Evolutionary conservation across 2,797 vertebrate species (phyloP).

Genomic region (Alca torda): DNA sequence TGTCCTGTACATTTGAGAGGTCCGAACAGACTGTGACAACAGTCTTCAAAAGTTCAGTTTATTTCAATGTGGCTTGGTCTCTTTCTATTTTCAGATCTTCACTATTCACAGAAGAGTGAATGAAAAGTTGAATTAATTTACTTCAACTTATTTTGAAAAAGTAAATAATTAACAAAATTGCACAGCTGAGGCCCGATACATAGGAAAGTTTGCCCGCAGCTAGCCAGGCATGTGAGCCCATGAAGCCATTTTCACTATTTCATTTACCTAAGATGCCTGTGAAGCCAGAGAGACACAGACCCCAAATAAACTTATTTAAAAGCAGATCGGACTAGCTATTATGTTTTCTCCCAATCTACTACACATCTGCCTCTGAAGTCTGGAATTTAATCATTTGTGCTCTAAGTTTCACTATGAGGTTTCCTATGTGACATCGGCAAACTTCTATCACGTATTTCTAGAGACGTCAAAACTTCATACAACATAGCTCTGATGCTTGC

Average conservation of each 20-base stretch:
- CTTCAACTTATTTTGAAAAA: not conserved
- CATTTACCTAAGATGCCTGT: not conserved
- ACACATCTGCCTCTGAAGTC: not conserved
- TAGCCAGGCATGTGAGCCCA: not conserved
- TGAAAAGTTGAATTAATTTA: not conserved
- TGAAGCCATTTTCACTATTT: not conserved
- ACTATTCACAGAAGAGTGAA: not conserved
- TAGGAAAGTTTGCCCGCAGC: not conserved
- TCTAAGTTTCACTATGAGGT: not conserved
- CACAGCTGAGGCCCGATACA: not conserved
- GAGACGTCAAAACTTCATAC: not conserved
- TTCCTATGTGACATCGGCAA: not conserved
- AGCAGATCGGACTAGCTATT: not conserved
- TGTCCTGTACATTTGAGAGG: not conserved
- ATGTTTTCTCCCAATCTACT: not conserved
- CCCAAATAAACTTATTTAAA: not conserved
- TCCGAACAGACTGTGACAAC: accelerated
- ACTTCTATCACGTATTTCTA: not conserved
- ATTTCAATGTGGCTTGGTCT: not conserved
- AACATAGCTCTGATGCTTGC: not conserved
- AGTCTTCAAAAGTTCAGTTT: not conserved
- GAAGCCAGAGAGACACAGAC: not conserved
- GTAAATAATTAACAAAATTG: not conserved
- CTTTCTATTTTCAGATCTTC: not conserved
- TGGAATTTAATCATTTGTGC: not conserved